These are phyloP conservation scores for Cheilosia scutellata DNA, from an alignment of 2,888 invertebrate species.

Conservation along the genomic window DNA sequence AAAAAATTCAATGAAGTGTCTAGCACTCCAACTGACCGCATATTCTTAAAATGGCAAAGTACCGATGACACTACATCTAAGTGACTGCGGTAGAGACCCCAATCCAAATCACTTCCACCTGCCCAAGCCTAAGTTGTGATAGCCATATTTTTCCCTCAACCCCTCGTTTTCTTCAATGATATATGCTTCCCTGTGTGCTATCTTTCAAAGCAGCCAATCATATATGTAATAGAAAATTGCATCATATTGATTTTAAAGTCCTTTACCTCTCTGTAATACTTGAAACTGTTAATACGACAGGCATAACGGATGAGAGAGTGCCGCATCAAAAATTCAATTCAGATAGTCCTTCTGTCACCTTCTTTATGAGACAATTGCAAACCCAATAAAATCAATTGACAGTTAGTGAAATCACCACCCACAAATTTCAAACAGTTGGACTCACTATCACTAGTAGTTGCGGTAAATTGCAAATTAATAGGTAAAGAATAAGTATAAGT, in stretches of 20 bases:
- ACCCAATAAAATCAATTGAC: neutral
- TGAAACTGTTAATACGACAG: neutral
- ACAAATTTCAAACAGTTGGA: neutral
- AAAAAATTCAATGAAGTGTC: too few species aligned
- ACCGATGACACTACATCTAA: too few species aligned
- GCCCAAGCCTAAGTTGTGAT: too few species aligned
- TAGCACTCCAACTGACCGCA: too few species aligned
- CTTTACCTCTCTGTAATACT: neutral
- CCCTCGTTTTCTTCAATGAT: too few species aligned
- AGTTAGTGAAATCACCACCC: neutral
- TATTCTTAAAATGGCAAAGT: too few species aligned
- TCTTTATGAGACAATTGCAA: neutral
- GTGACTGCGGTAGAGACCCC: too few species aligned
- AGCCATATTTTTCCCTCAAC: too few species aligned
- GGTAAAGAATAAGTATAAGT: neutral
- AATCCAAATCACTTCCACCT: too few species aligned
- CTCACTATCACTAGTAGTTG: neutral
- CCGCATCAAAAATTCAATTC: conserved; percentile 7
- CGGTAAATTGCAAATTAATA: neutral
- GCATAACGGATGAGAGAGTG: neutral
- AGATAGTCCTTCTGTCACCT: neutral
- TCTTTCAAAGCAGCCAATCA: neutral
- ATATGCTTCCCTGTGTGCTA: too few species aligned
- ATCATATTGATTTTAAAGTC: neutral
- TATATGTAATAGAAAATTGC: neutral